These are phyloP conservation scores for Neoascia interrupta DNA, from an alignment of 2,888 invertebrate genomes.

Conservation along the genomic window DNA sequence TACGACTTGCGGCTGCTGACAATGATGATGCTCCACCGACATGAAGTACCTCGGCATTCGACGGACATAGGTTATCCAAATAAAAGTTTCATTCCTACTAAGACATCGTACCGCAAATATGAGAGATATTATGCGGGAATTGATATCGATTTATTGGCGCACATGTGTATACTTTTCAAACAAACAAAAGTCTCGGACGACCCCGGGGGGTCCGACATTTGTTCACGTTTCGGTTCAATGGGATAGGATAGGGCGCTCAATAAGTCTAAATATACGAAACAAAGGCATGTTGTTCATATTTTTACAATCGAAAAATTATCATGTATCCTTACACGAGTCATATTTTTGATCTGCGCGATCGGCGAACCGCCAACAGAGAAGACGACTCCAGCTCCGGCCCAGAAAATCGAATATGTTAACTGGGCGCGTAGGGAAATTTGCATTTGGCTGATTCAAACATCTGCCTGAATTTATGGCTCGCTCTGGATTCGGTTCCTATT, in stretches of 20 bases:
- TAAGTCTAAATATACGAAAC: slow-evolving; percentile 65
- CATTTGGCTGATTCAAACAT: slow-evolving; percentile 67
- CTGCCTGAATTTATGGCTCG: slow-evolving; percentile 63
- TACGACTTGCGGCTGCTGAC: slow-evolving; percentile 2
- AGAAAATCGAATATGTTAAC: slow-evolving; percentile 1
- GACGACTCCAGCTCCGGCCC: not conserved
- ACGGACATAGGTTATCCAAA: slow-evolving; percentile 51
- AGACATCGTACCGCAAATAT: slow-evolving; percentile 26
- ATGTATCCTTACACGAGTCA: slow-evolving; percentile 74
- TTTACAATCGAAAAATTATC: slow-evolving; percentile 72
- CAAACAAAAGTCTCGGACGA: slow-evolving; percentile 54
- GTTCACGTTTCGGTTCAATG: slow-evolving; percentile 66
- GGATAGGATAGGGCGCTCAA: slow-evolving; percentile 52
- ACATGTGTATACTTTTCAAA: slow-evolving; percentile 42
- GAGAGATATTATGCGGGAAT: slow-evolving; percentile 64
- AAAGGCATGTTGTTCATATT: slow-evolving; percentile 70
- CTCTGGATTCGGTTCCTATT: not conserved
- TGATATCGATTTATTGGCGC: slow-evolving; percentile 67
- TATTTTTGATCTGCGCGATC: slow-evolving; percentile 71
- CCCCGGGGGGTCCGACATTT: slow-evolving; percentile 67
- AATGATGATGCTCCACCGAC: slow-evolving; percentile 48
- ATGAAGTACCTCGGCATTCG: slow-evolving; percentile 35
- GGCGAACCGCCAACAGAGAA: slow-evolving; percentile 20
- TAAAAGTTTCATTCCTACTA: slow-evolving; percentile 51
- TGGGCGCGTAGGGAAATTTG: slow-evolving; percentile 60